Evolutionary conservation across 2,797 vertebrate genomes (phyloP), one percentile per base, ranked within the genome.

Genomic region (Tarsius wallacei): DNA sequence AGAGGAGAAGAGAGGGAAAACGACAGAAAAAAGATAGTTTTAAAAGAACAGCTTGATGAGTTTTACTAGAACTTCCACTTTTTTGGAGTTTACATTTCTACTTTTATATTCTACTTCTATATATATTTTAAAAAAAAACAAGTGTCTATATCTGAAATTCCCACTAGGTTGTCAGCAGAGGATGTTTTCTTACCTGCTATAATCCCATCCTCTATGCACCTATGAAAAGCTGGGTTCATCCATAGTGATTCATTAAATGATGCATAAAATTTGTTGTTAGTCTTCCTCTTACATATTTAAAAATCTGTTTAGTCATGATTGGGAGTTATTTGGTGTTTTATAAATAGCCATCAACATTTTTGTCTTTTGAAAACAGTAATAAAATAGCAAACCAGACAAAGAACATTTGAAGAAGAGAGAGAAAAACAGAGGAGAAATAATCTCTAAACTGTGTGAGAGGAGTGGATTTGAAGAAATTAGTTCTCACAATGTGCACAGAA

Each of bases 311-410:
- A 74, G 17, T 36, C 42, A 84, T 59, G 36, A 84, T 33, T 21
- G 4, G 19, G n/a, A 14, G 15, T n/a, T 86, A 86, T 49, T 68
- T 57, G 0, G 42, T 64, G 7, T 57, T 64, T 94, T 81, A 81
- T 9, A 51, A 86, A 81, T 78, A 95, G 78, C 90, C 59, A 70
- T 33, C 22, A 53, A 42, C 13, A 68, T 71, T 93, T 76, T 90
- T 86, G 15, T 4, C 89, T 96, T 5, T 81, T 73, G 19, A 89
- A 94, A 96, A 33, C 28, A 73, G 42, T 9, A 93, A 91, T 89
- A 83, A 87, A 82, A 87, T 81, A 53, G 28, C 63, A 92, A 63
- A 86, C 2, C 47, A 36, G 42, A 21, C 3, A 14, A 12, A 68
- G 84, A 84, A 82, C 16, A 68, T 53, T 91, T 64, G 17, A 88